These are phyloP conservation scores for Ophion slaviceki DNA, from an alignment of 2,888 invertebrate species.

Conservation along the genomic window DNA sequence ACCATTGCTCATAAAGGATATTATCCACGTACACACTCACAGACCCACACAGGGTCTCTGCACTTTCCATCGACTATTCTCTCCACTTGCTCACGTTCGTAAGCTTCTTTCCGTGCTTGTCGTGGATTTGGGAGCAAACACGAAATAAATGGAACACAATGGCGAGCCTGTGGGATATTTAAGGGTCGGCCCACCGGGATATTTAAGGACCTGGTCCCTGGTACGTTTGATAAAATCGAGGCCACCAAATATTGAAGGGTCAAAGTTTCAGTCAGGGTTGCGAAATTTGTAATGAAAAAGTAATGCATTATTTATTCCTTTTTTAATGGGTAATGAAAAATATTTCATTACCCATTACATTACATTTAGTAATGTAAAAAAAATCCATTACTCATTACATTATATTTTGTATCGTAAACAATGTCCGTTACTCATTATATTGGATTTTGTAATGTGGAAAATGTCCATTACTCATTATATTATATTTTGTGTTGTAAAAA, in stretches of 20 bases:
- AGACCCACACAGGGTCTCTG: background rate
- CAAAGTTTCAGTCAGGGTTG: background rate
- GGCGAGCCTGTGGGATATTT: background rate
- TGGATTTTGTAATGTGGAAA: too few species aligned
- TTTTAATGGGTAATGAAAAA: too few species aligned
- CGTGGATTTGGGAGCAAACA: background rate
- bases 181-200: background rate
- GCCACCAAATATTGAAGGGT: background rate
- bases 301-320: too few species aligned
- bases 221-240: background rate
- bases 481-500: too few species aligned
- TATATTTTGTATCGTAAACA: too few species aligned
- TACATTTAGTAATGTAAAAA: too few species aligned
- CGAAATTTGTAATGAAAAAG: too few species aligned
- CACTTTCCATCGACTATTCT: constrained; percentile 3
- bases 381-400: too few species aligned
- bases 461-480: too few species aligned
- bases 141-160: constrained; percentile 2
- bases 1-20: background rate
- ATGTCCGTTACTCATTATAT: too few species aligned
- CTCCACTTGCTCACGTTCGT: constrained; percentile 2
- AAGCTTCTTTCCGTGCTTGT: constrained; percentile 8
- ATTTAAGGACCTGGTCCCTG: background rate
- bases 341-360: too few species aligned
- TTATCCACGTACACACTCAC: background rate